Evolutionary conservation across 2,797 vertebrate species (phyloP), one percentile per base, ranked within the genome.

Genomic region (Euthynnus affinis): DNA sequence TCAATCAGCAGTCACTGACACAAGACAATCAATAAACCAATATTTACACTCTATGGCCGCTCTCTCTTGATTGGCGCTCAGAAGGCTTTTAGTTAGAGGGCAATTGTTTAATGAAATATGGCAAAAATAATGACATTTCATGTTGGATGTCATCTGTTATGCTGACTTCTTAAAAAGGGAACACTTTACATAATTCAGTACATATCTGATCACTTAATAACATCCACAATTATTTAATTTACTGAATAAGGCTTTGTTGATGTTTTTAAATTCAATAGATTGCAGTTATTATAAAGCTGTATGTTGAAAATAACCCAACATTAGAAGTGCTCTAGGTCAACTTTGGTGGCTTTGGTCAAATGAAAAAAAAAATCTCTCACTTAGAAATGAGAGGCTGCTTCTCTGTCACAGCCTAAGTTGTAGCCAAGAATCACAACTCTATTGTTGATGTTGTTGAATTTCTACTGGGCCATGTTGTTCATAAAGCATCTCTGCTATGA

Each of bases 1-100:
- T 77, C 10, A 66, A 63, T 75, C 60, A 69, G 64, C 75, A 76
- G 14, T 76, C 27, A 63, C 15, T 74, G 6, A 73, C 79, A 80
- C 57, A 52, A 37, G 60, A 51, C 56, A 46, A 40, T 29, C 71
- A 66, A 66, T 90, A 84, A 89, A 82, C 85, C 63, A 67, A 25
- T n/a, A 8, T 9, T 64, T 53, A 29, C 23, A 42, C 42, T 62
- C 14, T 9, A n/a, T 27, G 15, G 40, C 56, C 44, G 59, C 22
- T 46, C 18, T 74, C 40, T 9, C 57, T n/a, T n/a, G 52, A 66
- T 27, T 78, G 64, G 46, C n/a, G 3, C 59, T 40, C 14, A 15
- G 9, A 68, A 18, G 63, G 70, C 74, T 90, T 87, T 87, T 80
- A 85, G 68, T 81, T 34, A 74, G 44, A 67, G 29, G 69, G 68